phyloP scores from a whole-genome alignment of 2,797 vertebrate genomes.

The Kryptolebias ocellatus region DNA sequence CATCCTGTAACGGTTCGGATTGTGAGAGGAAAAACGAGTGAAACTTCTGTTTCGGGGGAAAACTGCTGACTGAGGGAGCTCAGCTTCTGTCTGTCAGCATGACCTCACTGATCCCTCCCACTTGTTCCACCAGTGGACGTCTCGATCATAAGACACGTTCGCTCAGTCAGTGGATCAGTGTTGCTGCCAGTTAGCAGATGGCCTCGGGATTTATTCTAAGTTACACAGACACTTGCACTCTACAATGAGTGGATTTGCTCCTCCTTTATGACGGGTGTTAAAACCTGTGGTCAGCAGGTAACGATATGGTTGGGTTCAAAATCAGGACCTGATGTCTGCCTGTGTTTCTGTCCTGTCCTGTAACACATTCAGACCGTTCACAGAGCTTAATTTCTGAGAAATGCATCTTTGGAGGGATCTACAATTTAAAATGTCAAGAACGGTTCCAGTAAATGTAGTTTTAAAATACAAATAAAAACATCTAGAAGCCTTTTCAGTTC shows the following conservation, averaged over 20 bases:
- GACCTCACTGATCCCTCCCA: conserved; percentile 24
- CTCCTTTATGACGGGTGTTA: conserved; percentile 11
- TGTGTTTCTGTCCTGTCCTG: conserved; percentile 1
- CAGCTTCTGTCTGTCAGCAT: conserved; percentile 12
- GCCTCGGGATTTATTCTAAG: conserved; percentile 52
- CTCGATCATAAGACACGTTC: conserved; percentile 3
- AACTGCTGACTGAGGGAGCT: conserved; percentile 42
- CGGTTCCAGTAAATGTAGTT: no score
- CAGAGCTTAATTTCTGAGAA: no score
- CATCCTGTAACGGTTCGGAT: conserved; percentile 5
- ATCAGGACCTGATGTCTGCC: not conserved
- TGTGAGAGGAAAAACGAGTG: not conserved
- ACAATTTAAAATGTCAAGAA: no score
- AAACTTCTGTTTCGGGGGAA: conserved; percentile 46
- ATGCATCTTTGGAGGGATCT: no score
- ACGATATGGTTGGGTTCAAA: conserved; percentile 7
- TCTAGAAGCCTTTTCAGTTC: no score
- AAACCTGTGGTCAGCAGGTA: not conserved
- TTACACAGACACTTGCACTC: conserved; percentile 1
- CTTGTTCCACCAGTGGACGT: conserved; percentile 20
- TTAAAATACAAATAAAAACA: no score
- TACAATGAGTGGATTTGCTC: conserved; percentile 47
- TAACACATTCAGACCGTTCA: no score
- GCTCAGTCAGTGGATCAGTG: conserved; percentile 12
- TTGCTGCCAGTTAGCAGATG: conserved; percentile 65